Base-by-base conservation (phyloP, 2,888 invertebrate species). In the Synanthedon andrenaeformis region DNA sequence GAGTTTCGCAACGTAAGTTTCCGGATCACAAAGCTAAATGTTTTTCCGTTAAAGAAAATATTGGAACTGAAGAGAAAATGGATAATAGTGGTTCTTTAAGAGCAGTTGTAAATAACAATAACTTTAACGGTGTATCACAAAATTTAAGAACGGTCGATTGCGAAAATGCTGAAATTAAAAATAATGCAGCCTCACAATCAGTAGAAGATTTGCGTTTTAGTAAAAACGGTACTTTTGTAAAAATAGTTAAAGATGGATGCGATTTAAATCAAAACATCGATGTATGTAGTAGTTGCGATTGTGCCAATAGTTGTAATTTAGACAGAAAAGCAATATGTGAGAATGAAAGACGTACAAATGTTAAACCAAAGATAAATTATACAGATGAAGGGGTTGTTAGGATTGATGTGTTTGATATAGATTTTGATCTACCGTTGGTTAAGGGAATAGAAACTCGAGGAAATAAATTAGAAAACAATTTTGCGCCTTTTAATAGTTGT, bases 401-500 rank as follows among this genome's bases (percentile, higher is more conserved):
- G 71, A 66, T 85, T 13, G 74, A 82, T 49, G 71, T 69, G 17
- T 71, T 76, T 56, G 82, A 82, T 62, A 57, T 71, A 41, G 74
- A 76, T 55, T 63, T 78, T 49, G 48, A 59, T 42, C 51, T 57
- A 49, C 57, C 59, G 52, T 51, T 52, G 48, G 55, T 58, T 17
- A 42, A 41, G 12, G 57, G 59, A 28, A 13, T 51, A 48, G 14
- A 52, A 10, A 23, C 54, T 17, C 28, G 51, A n/a, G 52, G 55
- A 35, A 13, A 49, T 41, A 55, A 35, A 55, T 51, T 35, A 17
- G 56, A 56, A 56, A 49, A 56, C 2, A 66, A 61, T 49, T 64
- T 61, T 51, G 60, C 79, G 19, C 74, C 76, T 35, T 78, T 69
- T 49, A 79, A 79, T 53, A 82, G 81, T 60, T 87, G 87, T 59